These are phyloP conservation scores for Drosophila pseudotakahashii DNA, from an alignment of 2,888 invertebrate species.

Conservation along the genomic window DNA sequence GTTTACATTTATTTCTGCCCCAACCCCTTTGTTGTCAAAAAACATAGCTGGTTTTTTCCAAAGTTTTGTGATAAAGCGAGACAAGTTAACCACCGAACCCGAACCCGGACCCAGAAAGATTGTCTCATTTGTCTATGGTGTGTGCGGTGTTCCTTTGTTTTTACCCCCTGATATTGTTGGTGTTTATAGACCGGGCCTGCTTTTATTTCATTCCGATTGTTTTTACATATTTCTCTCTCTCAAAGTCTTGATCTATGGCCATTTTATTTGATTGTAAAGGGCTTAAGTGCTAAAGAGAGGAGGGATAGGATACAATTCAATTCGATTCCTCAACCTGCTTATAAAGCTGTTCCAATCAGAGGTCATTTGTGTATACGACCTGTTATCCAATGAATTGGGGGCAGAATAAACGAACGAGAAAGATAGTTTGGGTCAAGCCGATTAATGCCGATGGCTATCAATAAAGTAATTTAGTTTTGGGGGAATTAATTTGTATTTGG, in stretches of 20 bases:
- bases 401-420: not conserved
- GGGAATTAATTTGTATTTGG: slow-evolving; percentile 37
- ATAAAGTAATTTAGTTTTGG: slow-evolving; percentile 33
- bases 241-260: slow-evolving; percentile 57
- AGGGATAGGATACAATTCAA: slow-evolving; percentile 5
- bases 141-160: slow-evolving; percentile 28
- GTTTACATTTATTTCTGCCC: not conserved
- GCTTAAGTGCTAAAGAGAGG: slow-evolving; percentile 59
- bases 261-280: slow-evolving; percentile 58
- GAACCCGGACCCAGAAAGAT: slow-evolving; percentile 42
- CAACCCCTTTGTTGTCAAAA: slow-evolving; percentile 31
- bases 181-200: slow-evolving; percentile 10
- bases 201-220: slow-evolving; percentile 62
- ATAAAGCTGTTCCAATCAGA: slow-evolving; percentile 58
- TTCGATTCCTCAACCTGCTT: slow-evolving; percentile 28
- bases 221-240: slow-evolving; percentile 52
- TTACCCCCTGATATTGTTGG: slow-evolving; percentile 9
- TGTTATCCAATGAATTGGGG: slow-evolving; percentile 13
- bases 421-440: slow-evolving; percentile 9
- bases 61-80: slow-evolving; percentile 25
- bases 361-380: slow-evolving; percentile 47
- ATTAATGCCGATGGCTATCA: slow-evolving; percentile 40
- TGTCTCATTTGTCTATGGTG: slow-evolving; percentile 61
- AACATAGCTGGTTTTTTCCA: slow-evolving; percentile 17
- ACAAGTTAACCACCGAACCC: slow-evolving; percentile 9